phyloP scores from a whole-genome alignment of 2,797 vertebrate species.

The Sitta carolinensis region DNA sequence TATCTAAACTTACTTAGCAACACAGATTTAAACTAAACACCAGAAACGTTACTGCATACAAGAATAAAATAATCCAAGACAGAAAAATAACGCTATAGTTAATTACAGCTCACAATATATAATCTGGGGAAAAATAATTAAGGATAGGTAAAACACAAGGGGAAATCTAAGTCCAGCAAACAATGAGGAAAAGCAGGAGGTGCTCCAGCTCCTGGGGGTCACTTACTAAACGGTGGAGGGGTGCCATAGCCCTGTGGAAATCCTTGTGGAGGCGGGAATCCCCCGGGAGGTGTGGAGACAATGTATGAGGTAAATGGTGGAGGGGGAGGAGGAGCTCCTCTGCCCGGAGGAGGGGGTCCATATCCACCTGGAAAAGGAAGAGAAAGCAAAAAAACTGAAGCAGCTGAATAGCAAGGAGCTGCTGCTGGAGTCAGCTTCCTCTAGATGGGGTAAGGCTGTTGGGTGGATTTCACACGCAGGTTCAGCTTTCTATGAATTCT shows the following conservation, averaged over 20 bases:
- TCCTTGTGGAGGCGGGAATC: constrained; percentile 94
- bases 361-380: constrained; percentile 84
- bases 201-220: background rate
- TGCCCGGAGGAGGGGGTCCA: constrained; percentile 87
- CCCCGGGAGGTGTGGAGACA: constrained; percentile 90
- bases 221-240: constrained; percentile 97
- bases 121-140: background rate
- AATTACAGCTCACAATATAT: background rate
- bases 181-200: background rate
- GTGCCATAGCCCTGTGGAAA: constrained; percentile 95
- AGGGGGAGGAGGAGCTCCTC: constrained; percentile 91
- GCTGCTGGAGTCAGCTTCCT: background rate
- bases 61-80: background rate
- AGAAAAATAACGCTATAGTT: background rate
- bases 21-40: background rate
- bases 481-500: background rate
- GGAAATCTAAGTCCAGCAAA: background rate
- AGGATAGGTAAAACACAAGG: rapidly evolving
- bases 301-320: constrained; percentile 96
- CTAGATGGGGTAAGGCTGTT: background rate
- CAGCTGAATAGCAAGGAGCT: background rate
- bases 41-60: background rate
- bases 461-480: background rate
- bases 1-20: background rate
- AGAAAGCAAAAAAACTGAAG: background rate